A percentile compares a stretch with the other conserved stretches of the same genome.
Evolutionary conservation across 2,888 invertebrate species (phyloP).

Genomic region (Nasonovia ribisnigri): DNA sequence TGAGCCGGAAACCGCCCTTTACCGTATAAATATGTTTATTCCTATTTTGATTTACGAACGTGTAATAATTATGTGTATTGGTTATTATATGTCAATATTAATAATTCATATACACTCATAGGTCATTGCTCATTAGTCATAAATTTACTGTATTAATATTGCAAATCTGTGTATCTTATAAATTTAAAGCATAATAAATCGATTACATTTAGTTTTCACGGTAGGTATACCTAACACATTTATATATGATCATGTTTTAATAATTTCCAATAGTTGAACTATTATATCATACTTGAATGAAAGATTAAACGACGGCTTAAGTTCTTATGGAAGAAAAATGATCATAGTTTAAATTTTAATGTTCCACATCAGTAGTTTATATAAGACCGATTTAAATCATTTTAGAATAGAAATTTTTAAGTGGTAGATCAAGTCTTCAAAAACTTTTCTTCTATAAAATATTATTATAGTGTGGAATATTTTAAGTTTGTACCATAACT

Average conservation of each 20-base stretch:
- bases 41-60: not conserved
- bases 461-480: constrained; percentile 2
- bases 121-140: not conserved
- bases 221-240: too few species aligned
- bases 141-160: not conserved
- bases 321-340: not conserved
- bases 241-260: not conserved
- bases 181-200: not conserved
- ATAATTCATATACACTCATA: not conserved
- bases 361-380: constrained; percentile 23
- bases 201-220: not conserved
- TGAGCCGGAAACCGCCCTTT: not conserved
- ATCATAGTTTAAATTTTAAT: not conserved
- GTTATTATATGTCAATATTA: not conserved
- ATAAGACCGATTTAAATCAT: constrained; percentile 36
- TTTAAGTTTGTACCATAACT: not conserved
- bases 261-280: not conserved
- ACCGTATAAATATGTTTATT: not conserved
- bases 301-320: not conserved
- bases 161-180: not conserved
- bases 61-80: not conserved
- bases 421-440: not conserved
- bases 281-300: not conserved
- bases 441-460: constrained; percentile 43
- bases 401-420: constrained; percentile 39